phyloP scores from a whole-genome alignment of 1,140 invertebrate species.

The Zaprionus capensis region DNA sequence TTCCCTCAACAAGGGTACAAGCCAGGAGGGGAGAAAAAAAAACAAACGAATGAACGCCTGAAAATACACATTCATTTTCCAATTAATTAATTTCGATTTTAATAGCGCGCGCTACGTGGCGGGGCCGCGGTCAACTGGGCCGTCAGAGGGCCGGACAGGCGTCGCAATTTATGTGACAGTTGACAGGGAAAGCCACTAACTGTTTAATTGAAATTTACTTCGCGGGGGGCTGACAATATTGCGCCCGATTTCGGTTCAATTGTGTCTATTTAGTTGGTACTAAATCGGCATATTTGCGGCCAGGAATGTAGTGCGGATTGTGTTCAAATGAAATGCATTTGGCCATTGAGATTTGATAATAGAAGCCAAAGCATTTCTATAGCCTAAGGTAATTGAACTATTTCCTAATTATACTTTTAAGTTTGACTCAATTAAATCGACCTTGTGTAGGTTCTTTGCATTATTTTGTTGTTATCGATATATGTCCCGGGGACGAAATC shows the following conservation, averaged over 20 bases:
- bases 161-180: conserved; percentile 64
- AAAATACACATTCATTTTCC: conserved; percentile 67
- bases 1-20: background rate
- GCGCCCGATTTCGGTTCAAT: conserved; percentile 5
- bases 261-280: background rate
- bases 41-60: conserved; percentile 23
- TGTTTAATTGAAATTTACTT: conserved; percentile 75
- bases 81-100: conserved; percentile 79
- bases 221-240: background rate
- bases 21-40: background rate
- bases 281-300: background rate
- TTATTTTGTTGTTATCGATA: conserved; percentile 1
- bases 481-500: background rate
- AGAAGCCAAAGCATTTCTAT: too few relatives aligned
- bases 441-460: background rate
- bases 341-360: background rate
- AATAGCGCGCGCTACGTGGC: conserved; percentile 27
- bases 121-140: conserved; percentile 21
- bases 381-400: background rate
- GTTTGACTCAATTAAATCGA: background rate
- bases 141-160: conserved; percentile 12
- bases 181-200: conserved; percentile 68
- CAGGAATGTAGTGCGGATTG: background rate
- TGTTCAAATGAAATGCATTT: background rate
- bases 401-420: background rate